Conservation (phyloP, 2,888 invertebrate species). For the Colletes collaris region DNA sequence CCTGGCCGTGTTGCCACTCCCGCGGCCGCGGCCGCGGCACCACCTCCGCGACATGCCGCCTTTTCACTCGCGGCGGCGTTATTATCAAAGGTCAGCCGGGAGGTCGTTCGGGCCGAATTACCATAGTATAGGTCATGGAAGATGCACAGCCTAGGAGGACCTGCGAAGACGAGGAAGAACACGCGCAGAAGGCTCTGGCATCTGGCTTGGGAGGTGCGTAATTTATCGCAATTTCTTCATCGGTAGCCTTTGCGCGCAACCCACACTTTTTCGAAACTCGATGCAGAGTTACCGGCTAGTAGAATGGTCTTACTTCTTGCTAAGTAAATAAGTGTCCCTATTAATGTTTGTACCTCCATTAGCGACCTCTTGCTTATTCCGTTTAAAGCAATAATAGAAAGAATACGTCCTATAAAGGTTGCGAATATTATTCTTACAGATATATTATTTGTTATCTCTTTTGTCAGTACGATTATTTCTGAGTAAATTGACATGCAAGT, state of each 20-base stretch:
- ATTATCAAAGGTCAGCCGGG: slow-evolving; percentile 81
- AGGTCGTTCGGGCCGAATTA: slow-evolving; percentile 77
- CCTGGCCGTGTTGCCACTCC: slow-evolving; percentile 78
- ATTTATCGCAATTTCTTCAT: slow-evolving; percentile 75
- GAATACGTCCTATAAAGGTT: no score
- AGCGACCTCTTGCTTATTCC: no score
- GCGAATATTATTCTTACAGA: no score
- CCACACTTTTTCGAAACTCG: background rate
- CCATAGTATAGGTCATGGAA: slow-evolving; percentile 73
- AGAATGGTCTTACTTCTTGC: no score
- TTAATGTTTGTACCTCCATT: no score
- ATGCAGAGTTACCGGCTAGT: background rate
- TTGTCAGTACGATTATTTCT: no score
- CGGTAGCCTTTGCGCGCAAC: slow-evolving; percentile 38
- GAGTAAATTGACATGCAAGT: no score
- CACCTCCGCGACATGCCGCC: slow-evolving; percentile 79
- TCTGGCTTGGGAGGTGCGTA: slow-evolving; percentile 60
- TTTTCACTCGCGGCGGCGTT: slow-evolving; percentile 77
- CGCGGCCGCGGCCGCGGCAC: slow-evolving; percentile 72
- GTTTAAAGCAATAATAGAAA: no score
- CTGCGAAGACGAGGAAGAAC: slow-evolving; percentile 14
- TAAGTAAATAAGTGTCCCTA: no score
- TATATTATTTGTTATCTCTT: no score
- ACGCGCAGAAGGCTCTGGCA: slow-evolving; percentile 21
- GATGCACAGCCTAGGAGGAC: slow-evolving; percentile 50